Evolutionary conservation across 2,888 invertebrate genomes (phyloP), one percentile per base, ranked within the genome.

Genomic region (Chaetogeoica ovagalla): DNA sequence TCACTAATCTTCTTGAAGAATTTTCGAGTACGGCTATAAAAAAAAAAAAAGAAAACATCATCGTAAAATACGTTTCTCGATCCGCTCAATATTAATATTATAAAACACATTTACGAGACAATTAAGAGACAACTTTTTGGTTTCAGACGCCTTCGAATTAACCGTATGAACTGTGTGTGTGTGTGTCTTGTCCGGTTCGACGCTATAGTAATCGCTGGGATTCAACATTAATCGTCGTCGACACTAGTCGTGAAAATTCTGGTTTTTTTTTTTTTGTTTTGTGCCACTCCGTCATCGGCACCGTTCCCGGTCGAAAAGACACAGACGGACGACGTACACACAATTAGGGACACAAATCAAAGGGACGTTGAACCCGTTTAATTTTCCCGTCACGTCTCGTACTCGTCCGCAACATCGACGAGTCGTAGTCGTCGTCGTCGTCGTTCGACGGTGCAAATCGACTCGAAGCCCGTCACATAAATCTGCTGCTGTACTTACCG

Each of bases 291-390:
- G 15, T n/a, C 21, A 43, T 71, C 23, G 59, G 19, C 60, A 3
- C 13, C 6, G 43, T 37, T 48, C 3, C 48, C 15, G 13, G 11
- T 48, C 48, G 13, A 48, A 15, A 21, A 23, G 60, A 43, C 39
- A 30, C 57, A 30, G 48, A 62, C 43, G 15, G 60, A 30, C 30
- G 4, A 30, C 43, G 15, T 48, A 62, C 30, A 62, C 30, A 73
- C n/a, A 30, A 73, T 73, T 73, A 73, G 30, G 62, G 15, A 60
- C 23, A 30, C 72, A 23, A 72, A 72, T 72, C 60, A n/a, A 72
- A 11, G 48, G 17, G 23, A 17, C 2, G 39, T 13, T 3, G 63
- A 13, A 19, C 23, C 60, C 60, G 23, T 48, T 72, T 62, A 72
- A 60, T 62, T 72, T 30, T 19, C 1, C 43, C 66, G 21, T 2